phyloP scores from a whole-genome alignment of 2,888 invertebrate species.

The Frankliniella fusca region DNA sequence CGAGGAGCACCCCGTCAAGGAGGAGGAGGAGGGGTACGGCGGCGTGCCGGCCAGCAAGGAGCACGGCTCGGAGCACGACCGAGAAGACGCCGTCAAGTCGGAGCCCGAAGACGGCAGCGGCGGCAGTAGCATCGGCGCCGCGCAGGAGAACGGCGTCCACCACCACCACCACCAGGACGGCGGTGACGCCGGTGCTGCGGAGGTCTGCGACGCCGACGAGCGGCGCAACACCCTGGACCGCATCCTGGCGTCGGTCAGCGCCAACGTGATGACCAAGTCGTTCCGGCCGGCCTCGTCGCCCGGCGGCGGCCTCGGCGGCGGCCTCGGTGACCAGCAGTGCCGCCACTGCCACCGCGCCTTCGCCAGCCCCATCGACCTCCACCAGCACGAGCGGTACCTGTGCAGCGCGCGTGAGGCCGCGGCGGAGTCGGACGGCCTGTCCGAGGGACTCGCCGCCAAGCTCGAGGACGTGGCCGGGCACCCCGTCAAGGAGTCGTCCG shows the following conservation, averaged over 20 bases:
- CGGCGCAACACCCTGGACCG: constrained; percentile 38
- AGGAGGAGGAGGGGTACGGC: constrained; percentile 42
- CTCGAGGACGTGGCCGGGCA: constrained; percentile 62
- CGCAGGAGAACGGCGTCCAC: constrained; percentile 45
- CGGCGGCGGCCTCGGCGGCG: constrained; percentile 50
- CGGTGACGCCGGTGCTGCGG: constrained; percentile 27
- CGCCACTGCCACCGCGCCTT: constrained; percentile 58
- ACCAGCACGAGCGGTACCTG: constrained; percentile 65
- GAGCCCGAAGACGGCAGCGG: constrained; percentile 44
- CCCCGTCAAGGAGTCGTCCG: constrained; percentile 52
- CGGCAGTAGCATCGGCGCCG: constrained; percentile 37
- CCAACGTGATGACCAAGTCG: constrained; percentile 16
- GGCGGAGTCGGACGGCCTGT: constrained; percentile 44
- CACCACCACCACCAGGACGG: constrained; percentile 46
- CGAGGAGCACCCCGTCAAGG: constrained; percentile 51
- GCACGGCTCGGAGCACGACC: constrained; percentile 42
- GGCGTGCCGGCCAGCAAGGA: too few species aligned
- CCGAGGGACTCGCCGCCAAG: constrained; percentile 73
- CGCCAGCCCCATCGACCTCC: constrained; percentile 56
- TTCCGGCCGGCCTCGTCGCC: constrained; percentile 33
- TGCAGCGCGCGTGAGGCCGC: constrained; percentile 47
- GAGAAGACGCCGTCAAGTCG: constrained; percentile 40
- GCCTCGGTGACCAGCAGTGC: constrained; percentile 46
- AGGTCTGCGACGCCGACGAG: constrained; percentile 39
- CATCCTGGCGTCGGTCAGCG: constrained; percentile 11